Percentiles rank a stretch among this genome's conserved stretches.
Conservation (phyloP, 2,113 vertebrate genomes). For the Lamprologus lemairii region DNA sequence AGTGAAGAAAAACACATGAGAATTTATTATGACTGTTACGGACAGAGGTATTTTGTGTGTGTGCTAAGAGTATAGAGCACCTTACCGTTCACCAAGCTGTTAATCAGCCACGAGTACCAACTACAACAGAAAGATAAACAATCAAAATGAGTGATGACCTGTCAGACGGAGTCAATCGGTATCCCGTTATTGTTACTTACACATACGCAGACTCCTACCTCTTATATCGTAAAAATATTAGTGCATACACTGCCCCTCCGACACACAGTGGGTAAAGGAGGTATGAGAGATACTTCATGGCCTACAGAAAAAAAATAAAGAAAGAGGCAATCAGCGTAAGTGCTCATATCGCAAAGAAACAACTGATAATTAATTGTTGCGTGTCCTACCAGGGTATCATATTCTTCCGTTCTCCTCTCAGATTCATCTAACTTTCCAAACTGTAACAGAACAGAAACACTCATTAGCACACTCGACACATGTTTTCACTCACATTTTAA, state of each 20-base stretch:
- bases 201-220: slow-evolving; percentile 68
- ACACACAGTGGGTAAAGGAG: slow-evolving; percentile 91
- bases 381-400: slow-evolving; percentile 84
- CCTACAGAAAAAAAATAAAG: slow-evolving; percentile 58
- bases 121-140: slow-evolving; percentile 55
- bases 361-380: neutral
- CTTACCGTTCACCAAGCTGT: slow-evolving; percentile 96
- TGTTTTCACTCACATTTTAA: neutral
- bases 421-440: slow-evolving; percentile 87
- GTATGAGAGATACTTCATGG: slow-evolving; percentile 94
- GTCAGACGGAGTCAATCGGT: neutral
- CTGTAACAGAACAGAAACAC: slow-evolving; percentile 57
- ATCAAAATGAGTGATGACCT: neutral
- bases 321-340: neutral
- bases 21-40: neutral
- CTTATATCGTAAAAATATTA: slow-evolving; percentile 91
- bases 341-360: neutral
- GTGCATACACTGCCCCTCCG: slow-evolving; percentile 86
- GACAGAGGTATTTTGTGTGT: neutral
- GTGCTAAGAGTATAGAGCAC: neutral
- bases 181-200: neutral
- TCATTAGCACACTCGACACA: neutral
- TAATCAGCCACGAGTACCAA: slow-evolving; percentile 98
- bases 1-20: neutral
- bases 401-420: slow-evolving; percentile 88